phyloP scores from a whole-genome alignment of 2,113 vertebrate genomes.

The Microcebus jonahi region DNA sequence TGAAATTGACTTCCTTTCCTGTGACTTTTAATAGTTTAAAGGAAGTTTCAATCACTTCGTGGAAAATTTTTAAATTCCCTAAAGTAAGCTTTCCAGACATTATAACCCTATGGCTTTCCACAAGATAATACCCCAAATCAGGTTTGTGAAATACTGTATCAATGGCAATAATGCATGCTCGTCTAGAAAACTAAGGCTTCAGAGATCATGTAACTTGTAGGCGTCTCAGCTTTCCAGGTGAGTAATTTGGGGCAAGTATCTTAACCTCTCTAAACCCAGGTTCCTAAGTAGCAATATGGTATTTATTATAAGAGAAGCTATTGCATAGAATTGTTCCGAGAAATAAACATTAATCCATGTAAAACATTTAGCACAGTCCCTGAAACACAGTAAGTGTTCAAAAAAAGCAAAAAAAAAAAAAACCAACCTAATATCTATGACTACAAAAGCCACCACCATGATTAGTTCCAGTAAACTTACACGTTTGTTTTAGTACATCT shows the following conservation, averaged over 20 bases:
- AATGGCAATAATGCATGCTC: not conserved
- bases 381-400: not conserved
- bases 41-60: slow-evolving; percentile 13
- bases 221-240: not conserved
- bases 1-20: slow-evolving; percentile 45
- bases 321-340: not conserved
- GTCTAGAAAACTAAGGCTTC: not conserved
- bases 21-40: slow-evolving; percentile 30
- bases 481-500: not conserved
- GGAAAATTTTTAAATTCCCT: not conserved
- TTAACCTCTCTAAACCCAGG: not conserved
- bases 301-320: not conserved
- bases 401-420: not conserved
- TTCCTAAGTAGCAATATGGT: not conserved
- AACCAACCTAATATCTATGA: not conserved
- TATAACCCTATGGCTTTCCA: not conserved
- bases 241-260: not conserved
- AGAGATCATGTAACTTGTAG: not conserved
- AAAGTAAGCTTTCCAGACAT: not conserved
- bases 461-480: not conserved
- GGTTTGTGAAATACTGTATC: not conserved
- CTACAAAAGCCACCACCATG: not conserved
- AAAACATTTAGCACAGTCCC: not conserved
- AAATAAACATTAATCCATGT: not conserved
- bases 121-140: not conserved